phyloP scores from a whole-genome alignment of 2,113 vertebrate species.

The Cacatua alba region DNA sequence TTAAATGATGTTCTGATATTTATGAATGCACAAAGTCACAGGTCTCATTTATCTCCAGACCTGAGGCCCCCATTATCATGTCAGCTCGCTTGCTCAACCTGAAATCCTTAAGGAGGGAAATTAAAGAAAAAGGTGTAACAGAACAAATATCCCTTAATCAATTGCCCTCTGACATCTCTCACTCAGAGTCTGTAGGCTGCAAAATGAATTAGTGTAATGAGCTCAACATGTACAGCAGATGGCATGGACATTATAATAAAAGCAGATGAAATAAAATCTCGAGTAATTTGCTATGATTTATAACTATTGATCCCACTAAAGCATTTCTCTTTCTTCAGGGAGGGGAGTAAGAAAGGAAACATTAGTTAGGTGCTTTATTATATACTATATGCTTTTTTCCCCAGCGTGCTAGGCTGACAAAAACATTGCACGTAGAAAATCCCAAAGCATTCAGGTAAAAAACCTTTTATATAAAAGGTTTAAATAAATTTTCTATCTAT shows the following conservation, averaged over 20 bases:
- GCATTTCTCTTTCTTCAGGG: slow-evolving; percentile 19
- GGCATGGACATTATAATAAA: slow-evolving; percentile 35
- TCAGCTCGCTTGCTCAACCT: slow-evolving; percentile 18
- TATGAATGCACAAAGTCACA: slow-evolving; percentile 55
- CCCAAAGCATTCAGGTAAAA: slow-evolving; percentile 18
- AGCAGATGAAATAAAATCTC: slow-evolving; percentile 51
- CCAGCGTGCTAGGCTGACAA: neutral
- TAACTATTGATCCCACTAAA: slow-evolving; percentile 51
- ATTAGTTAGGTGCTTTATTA: neutral
- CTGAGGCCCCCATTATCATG: slow-evolving; percentile 27
- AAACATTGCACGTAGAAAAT: neutral
- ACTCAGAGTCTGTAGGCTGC: neutral
- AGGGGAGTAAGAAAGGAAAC: neutral
- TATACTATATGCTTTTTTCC: neutral
- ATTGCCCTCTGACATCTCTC: slow-evolving; percentile 57
- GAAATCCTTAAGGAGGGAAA: neutral
- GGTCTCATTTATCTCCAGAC: slow-evolving; percentile 4
- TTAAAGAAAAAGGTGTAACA: slow-evolving; percentile 32
- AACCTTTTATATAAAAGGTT: neutral
- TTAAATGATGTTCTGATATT: slow-evolving; percentile 53
- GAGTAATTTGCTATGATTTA: slow-evolving; percentile 32
- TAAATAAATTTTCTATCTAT: slow-evolving; percentile 34
- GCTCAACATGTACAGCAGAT: slow-evolving; percentile 50
- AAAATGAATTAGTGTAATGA: slow-evolving; percentile 56
- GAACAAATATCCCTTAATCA: slow-evolving; percentile 38